Percentiles rank a stretch among this genome's conserved stretches.
phyloP scores from a whole-genome alignment of 2,797 vertebrate species.

The Bucorvus abyssinicus region DNA sequence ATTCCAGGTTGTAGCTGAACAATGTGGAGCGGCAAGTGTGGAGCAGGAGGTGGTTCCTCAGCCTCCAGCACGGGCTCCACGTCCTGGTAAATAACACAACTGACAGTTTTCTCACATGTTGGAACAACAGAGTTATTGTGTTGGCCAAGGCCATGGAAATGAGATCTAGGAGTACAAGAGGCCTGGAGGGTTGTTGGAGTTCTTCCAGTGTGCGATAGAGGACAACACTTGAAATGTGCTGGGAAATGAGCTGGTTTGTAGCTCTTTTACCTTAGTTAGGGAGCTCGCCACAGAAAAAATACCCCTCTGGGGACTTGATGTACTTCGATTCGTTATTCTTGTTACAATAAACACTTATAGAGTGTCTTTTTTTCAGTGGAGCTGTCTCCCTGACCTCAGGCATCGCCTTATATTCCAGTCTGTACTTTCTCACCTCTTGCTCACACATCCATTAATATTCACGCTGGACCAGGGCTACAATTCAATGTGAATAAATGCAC shows the following conservation, averaged over 20 bases:
- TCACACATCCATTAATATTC: neutral
- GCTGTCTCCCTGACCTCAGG: neutral
- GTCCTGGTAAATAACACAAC: neutral
- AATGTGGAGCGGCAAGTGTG: neutral
- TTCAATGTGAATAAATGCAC: neutral
- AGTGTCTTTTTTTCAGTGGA: neutral
- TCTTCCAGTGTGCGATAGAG: neutral
- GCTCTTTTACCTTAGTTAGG: neutral
- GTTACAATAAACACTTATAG: neutral
- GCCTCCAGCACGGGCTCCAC: neutral
- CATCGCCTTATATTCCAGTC: neutral
- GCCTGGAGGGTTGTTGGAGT: neutral
- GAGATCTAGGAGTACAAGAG: neutral
- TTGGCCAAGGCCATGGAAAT: neutral
- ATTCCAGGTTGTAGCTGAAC: neutral
- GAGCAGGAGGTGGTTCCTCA: neutral
- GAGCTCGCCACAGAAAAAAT: neutral
- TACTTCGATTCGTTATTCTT: neutral
- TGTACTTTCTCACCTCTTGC: neutral
- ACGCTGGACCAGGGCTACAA: neutral
- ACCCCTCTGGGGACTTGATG: neutral
- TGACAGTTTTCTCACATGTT: neutral
- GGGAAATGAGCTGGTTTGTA: neutral
- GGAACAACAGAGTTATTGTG: neutral
- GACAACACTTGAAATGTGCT: neutral